phyloP scores from a whole-genome alignment of 2,113 vertebrate genomes.

The Erythrolamprus reginae region DNA sequence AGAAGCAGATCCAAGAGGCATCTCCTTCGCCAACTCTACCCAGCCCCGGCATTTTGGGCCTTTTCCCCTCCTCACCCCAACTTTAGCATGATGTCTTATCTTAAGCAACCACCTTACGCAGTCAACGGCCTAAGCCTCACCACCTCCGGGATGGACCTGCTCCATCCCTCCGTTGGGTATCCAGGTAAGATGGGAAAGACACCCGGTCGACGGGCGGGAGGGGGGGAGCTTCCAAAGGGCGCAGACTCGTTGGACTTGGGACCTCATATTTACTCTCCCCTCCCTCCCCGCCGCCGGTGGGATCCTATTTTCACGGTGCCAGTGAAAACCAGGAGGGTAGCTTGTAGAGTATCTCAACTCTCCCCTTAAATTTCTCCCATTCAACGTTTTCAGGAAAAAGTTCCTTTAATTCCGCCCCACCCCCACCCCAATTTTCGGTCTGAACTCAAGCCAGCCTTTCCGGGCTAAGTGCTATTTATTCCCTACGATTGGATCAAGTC shows the following conservation, averaged over 20 bases:
- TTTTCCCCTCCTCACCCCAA: slow-evolving; percentile 65
- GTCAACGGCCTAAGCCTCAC: slow-evolving; percentile 97
- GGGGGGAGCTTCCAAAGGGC: not conserved
- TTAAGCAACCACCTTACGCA: slow-evolving; percentile 97
- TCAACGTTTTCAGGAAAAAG: not conserved
- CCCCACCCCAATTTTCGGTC: not conserved
- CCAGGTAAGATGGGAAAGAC: slow-evolving; percentile 80
- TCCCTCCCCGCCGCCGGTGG: too few relatives aligned
- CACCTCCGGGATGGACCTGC: slow-evolving; percentile 93
- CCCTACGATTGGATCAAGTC: not conserved
- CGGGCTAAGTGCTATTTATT: not conserved
- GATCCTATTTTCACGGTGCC: not conserved
- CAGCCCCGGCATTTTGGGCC: slow-evolving; percentile 54
- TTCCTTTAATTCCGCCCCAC: not conserved
- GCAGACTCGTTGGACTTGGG: not conserved
- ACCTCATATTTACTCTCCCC: not conserved
- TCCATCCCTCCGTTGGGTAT: slow-evolving; percentile 97
- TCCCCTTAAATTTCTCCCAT: not conserved
- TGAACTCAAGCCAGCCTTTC: not conserved
- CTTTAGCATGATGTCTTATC: slow-evolving; percentile 98
- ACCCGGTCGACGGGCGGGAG: not conserved
- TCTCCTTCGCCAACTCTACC: slow-evolving; percentile 56
- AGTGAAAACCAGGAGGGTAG: not conserved
- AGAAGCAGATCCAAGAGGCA: not conserved
- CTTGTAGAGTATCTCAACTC: not conserved